phyloP scores from a whole-genome alignment of 2,888 invertebrate genomes.

The Junonia oenone region DNA sequence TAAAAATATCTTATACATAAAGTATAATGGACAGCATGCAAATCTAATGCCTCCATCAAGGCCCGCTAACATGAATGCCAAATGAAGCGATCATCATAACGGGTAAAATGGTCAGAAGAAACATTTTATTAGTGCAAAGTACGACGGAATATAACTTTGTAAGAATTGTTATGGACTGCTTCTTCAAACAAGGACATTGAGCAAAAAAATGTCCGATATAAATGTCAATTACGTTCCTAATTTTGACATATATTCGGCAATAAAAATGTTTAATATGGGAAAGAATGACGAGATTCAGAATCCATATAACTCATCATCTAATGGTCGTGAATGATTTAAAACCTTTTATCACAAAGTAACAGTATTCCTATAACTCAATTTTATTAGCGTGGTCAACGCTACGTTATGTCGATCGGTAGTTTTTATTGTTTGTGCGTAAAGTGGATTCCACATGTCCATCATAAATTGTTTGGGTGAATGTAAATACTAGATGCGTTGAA shows the following conservation, averaged over 20 bases:
- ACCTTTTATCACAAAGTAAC: conserved; percentile 76
- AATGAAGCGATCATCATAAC: conserved; percentile 74
- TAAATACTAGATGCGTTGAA: conserved; percentile 42
- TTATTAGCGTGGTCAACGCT: conserved; percentile 73
- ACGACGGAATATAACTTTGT: conserved; percentile 57
- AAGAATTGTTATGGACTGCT: conserved; percentile 51
- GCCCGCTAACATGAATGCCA: conserved; percentile 64
- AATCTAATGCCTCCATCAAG: conserved; percentile 64
- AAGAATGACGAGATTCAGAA: conserved; percentile 69
- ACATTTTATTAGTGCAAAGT: conserved; percentile 68
- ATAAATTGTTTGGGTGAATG: conserved; percentile 28
- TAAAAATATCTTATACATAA: conserved; percentile 46
- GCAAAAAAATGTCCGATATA: conserved; percentile 53
- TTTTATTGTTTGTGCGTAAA: conserved; percentile 52
- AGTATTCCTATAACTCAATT: conserved; percentile 74
- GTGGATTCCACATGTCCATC: conserved; percentile 47
- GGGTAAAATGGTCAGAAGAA: conserved; percentile 70
- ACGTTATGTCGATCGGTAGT: conserved; percentile 57
- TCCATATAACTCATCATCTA: conserved; percentile 76
- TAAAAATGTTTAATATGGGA: conserved; percentile 74
- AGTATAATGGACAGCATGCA: conserved; percentile 63
- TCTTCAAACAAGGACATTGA: conserved; percentile 37
- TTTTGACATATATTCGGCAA: conserved; percentile 68
- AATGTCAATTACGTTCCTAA: conserved; percentile 63
- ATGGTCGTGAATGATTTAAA: conserved; percentile 77